Percentiles rank a stretch among this genome's conserved stretches.
Evolutionary conservation across 64 coral and sea anemone species (phyloP).

Genomic region (Trachythela sp.): DNA sequence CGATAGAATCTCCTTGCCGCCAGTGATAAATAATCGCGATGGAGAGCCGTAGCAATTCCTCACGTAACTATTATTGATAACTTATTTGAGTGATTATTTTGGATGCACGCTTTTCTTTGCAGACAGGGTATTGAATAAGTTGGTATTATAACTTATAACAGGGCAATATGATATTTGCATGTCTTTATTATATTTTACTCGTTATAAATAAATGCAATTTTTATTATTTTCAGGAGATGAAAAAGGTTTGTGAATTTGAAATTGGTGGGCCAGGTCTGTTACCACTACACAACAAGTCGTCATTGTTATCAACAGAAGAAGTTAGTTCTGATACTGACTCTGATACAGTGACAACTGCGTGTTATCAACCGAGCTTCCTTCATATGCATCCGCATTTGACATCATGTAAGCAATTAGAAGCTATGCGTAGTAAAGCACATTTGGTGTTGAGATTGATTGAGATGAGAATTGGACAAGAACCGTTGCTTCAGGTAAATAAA

Average conservation of each 20-base stretch:
- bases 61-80: too few relatives aligned
- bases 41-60: too few relatives aligned
- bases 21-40: too few relatives aligned
- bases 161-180: too few relatives aligned
- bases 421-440: constrained; percentile 74
- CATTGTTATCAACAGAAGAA: neutral
- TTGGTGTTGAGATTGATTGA: constrained; percentile 97
- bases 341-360: constrained; percentile 1
- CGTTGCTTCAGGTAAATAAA: constrained; percentile 70
- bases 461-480: constrained; percentile 94
- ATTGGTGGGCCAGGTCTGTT: constrained; percentile 83
- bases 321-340: constrained; percentile 14
- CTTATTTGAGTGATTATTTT: neutral
- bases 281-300: constrained; percentile 54
- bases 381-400: constrained; percentile 92
- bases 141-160: too few relatives aligned
- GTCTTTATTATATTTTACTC: too few relatives aligned
- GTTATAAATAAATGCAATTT: too few relatives aligned
- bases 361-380: constrained; percentile 28
- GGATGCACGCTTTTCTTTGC: too few relatives aligned
- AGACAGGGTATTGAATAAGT: too few relatives aligned
- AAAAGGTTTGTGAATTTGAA: constrained; percentile 84
- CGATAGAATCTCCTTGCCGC: too few relatives aligned
- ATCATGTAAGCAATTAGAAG: constrained; percentile 64
- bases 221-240: constrained; percentile 62